Base-by-base conservation (phyloP, 2,888 invertebrate genomes). In the Megastigmus dorsalis region DNA sequence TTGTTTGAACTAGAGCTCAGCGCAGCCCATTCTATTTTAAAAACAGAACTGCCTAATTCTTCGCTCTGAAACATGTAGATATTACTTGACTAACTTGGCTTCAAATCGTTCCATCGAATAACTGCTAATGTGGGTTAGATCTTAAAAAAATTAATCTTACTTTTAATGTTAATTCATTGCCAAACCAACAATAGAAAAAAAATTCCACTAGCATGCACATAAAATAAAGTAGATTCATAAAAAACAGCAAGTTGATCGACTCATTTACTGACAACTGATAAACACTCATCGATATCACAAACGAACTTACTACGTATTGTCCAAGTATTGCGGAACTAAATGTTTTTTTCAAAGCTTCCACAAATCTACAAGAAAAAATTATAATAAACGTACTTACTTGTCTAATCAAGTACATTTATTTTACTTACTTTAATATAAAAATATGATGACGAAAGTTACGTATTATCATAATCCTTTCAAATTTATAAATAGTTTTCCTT, bases 41-140 rank as follows among this genome's bases (percentile, higher is more conserved):
- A 65, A 3, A 63, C 9, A n/a, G 50, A 30, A 36, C 54, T 9
- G 1, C 38, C 15, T 5, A 76, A 67, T 33, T 38, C 23, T 23
- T 45, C 26, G 15, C 72, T 73, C 76, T 76, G n/a, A 62, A 57
- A 18, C n/a, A n/a, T n/a, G n/a, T n/a, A n/a, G n/a, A n/a, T n/a
- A n/a, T n/a, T n/a, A n/a, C n/a, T n/a, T n/a, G n/a, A n/a, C n/a
- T n/a, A n/a, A n/a, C n/a, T n/a, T n/a, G n/a, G n/a, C n/a, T n/a
- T n/a, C n/a, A n/a, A n/a, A n/a, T n/a, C n/a, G n/a, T n/a, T n/a
- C n/a, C n/a, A n/a, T n/a, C n/a, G n/a, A n/a, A n/a, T n/a, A n/a
- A n/a, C n/a, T n/a, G n/a, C n/a, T n/a, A n/a, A n/a, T n/a, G n/a
- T n/a, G n/a, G n/a, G n/a, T n/a, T n/a, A n/a, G n/a, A n/a, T n/a